Evolutionary conservation across 2,888 invertebrate species (phyloP).

Genomic region (Actias luna): DNA sequence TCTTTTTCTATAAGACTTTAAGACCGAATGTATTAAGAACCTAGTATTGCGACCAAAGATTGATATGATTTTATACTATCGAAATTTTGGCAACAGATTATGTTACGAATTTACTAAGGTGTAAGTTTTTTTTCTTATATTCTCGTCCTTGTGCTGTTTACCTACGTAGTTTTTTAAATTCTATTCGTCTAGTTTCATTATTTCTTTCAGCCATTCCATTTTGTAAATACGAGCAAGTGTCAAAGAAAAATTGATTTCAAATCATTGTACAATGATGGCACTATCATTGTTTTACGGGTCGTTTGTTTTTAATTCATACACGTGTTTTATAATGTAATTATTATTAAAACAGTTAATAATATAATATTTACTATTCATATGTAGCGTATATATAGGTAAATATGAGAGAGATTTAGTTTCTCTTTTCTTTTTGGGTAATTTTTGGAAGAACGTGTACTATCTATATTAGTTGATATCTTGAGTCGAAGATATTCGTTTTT

Average conservation of each 20-base stretch:
- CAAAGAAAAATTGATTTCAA: conserved; percentile 51
- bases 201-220: conserved; percentile 48
- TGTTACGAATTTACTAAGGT: conserved; percentile 47
- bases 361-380: no score
- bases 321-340: not conserved
- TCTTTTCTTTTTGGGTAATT: no score
- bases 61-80: not conserved
- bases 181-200: conserved; percentile 40
- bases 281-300: conserved; percentile 63
- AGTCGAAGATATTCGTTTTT: no score
- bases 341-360: no score
- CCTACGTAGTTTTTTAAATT: conserved; percentile 55
- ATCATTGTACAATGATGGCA: conserved; percentile 18
- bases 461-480: no score
- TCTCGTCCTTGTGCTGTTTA: conserved; percentile 66
- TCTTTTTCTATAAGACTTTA: no score
- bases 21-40: not conserved
- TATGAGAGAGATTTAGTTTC: no score
- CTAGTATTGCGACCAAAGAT: not conserved
- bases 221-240: conserved; percentile 81
- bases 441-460: no score
- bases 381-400: no score
- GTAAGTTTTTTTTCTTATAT: conserved; percentile 47
- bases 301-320: not conserved
- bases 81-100: conserved; percentile 37